phyloP scores from a whole-genome alignment of 2,888 invertebrate genomes.

The Eupithecia tripunctaria region DNA sequence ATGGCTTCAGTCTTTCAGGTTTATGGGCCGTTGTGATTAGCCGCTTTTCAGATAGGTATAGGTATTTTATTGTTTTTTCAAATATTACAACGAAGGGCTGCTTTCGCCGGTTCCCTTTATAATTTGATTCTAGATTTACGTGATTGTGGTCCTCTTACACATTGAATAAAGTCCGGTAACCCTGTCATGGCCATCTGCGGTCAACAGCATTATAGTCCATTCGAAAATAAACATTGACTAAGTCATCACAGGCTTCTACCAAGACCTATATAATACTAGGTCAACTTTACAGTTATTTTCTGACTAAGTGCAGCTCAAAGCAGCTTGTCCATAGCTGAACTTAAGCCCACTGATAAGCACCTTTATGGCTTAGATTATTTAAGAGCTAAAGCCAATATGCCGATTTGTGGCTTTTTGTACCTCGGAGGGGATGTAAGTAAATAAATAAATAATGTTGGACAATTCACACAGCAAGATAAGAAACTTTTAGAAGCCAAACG shows the following conservation, averaged over 20 bases:
- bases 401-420: too few relatives aligned
- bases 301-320: neutral
- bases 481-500: too few relatives aligned
- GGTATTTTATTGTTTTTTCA: neutral
- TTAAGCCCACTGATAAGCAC: neutral
- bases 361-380: neutral
- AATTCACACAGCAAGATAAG: too few relatives aligned
- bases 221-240: too few relatives aligned
- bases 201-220: too few relatives aligned
- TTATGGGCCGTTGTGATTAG: slow-evolving; percentile 31
- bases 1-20: slow-evolving; percentile 38
- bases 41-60: neutral
- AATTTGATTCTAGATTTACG: neutral
- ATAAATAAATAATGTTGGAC: too few relatives aligned
- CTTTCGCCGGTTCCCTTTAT: neutral
- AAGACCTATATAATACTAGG: neutral
- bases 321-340: neutral
- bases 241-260: neutral
- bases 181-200: too few relatives aligned
- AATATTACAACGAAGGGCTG: neutral
- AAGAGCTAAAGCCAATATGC: too few relatives aligned
- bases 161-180: too few relatives aligned
- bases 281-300: too few relatives aligned
- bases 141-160: neutral
- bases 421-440: too few relatives aligned